Evolutionary conservation across 2,113 vertebrate genomes (phyloP).

Genomic region (Rhynchomys soricoides): DNA sequence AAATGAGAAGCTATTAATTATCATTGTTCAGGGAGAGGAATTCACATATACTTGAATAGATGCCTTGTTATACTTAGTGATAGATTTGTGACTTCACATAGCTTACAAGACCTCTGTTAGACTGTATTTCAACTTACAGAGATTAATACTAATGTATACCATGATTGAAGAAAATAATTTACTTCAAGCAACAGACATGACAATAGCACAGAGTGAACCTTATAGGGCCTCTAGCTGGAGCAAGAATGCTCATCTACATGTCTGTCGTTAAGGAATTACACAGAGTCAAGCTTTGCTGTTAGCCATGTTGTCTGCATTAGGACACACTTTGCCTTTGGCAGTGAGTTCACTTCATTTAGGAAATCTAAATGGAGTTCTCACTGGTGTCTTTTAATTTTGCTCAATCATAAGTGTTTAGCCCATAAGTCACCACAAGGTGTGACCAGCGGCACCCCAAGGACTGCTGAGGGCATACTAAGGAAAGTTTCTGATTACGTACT

Average conservation of each 20-base stretch:
- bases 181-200: neutral
- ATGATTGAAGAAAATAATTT: constrained; percentile 6
- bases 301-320: neutral
- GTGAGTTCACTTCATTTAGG: neutral
- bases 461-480: neutral
- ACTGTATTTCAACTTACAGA: neutral
- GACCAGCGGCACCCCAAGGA: neutral
- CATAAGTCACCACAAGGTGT: neutral
- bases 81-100: neutral
- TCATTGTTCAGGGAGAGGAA: neutral
- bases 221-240: neutral
- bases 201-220: neutral
- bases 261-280: neutral
- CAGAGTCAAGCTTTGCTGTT: neutral
- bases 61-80: neutral
- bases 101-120: neutral
- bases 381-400: neutral
- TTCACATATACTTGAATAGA: neutral
- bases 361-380: neutral
- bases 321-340: neutral
- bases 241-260: neutral
- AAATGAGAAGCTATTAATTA: accelerated
- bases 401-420: neutral
- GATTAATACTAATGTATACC: neutral
- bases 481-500: neutral